A percentile compares a stretch with the other conserved stretches of the same genome.
Evolutionary conservation across 2,113 vertebrate genomes (phyloP).

Genomic region (Promerops cafer): DNA sequence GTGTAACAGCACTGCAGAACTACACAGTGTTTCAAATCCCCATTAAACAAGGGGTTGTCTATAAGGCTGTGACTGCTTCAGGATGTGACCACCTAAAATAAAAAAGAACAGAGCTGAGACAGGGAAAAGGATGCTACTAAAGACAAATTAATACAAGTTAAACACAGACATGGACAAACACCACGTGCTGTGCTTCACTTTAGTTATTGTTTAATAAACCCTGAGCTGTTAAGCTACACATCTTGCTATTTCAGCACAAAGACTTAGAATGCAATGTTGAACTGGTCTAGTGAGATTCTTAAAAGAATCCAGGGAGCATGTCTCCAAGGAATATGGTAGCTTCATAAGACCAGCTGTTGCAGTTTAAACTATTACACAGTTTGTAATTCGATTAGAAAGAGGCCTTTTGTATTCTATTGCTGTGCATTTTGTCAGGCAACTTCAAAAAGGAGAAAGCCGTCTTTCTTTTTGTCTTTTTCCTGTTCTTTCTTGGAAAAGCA

Average conservation of each 20-base stretch:
- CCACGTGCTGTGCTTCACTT: not conserved
- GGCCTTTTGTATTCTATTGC: slow-evolving; percentile 26
- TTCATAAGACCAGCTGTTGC: slow-evolving; percentile 63
- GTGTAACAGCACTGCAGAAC: not conserved
- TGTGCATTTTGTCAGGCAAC: slow-evolving; percentile 28
- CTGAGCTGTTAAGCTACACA: not conserved
- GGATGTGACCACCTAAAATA: not conserved
- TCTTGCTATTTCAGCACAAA: not conserved
- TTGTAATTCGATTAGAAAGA: slow-evolving; percentile 67
- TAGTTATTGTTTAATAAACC: not conserved
- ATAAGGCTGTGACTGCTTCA: not conserved
- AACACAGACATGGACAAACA: not conserved
- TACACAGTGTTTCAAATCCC: not conserved
- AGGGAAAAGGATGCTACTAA: not conserved
- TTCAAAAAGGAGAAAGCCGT: slow-evolving; percentile 12
- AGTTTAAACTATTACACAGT: slow-evolving; percentile 70
- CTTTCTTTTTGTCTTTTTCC: not conserved
- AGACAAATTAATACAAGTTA: not conserved
- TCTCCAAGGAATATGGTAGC: slow-evolving; percentile 65
- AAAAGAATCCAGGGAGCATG: not conserved
- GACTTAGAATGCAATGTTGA: slow-evolving; percentile 1
- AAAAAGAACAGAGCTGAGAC: not conserved
- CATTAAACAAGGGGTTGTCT: not conserved
- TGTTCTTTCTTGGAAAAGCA: not conserved
- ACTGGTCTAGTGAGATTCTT: slow-evolving; percentile 12